Base-by-base conservation (phyloP, 2,888 invertebrate genomes). In the Notodonta ziczac region DNA sequence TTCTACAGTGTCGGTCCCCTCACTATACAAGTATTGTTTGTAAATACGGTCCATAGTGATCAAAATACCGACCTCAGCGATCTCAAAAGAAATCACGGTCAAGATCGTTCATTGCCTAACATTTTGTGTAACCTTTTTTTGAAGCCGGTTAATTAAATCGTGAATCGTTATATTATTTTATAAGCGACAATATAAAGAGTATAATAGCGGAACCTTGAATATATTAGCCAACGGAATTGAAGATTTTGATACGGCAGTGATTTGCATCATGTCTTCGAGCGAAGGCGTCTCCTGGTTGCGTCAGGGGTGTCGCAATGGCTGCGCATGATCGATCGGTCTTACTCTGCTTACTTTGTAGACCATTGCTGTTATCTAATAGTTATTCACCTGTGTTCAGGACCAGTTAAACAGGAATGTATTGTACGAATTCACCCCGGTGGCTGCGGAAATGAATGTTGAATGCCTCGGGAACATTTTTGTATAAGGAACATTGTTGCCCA, bases 331-430 rank as follows among this genome's bases (percentile, higher is more conserved):
- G 55, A 16, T 35, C 50, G 32, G 35, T 56, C 63, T 74, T 55
- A 62, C 59, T 73, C 67, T 63, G 60, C n/a, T 70, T 54, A n/a
- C 52, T 57, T 62, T 66, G 8, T 71, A 57, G 65, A 56, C 7
- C 63, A 16, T 52, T 60, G 66, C 50, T 66, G 57, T 71, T 73
- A 74, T 69, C 60, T 60, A 70, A 66, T 63, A 65, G 14, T 59
- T 55, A 46, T 13, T 13, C 46, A 46, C 46, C 12, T 12, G n/a
- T 46, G 12, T 13, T 10, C 3, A 0, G 12, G 44, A 44, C 44
- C 44, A 12, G 44, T 12, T 6, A n/a, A 5, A 13, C 46, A 10
- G 46, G 5, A n/a, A 10, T n/a, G 46, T n/a, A 44, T 12, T 44
- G 44, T 12, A 12, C 9, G 44, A 12, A 44, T 10, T 44, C 12